phyloP scores from a whole-genome alignment of 1,140 invertebrate genomes.

The Centruroides sculpturatus region DNA sequence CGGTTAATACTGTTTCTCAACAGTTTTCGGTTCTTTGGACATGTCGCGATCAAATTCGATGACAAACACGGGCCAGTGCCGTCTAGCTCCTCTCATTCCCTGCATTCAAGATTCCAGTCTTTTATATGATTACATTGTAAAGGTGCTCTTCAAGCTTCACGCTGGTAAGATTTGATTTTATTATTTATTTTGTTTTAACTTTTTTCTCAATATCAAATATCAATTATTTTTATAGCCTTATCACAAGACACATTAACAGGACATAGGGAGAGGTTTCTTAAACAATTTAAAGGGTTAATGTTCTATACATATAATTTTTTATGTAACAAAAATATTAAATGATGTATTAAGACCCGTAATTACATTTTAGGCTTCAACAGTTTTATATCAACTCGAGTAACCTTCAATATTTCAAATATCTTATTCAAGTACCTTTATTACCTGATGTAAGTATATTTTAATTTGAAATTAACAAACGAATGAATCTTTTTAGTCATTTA shows the following conservation, averaged over 20 bases:
- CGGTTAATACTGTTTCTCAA: slow-evolving; percentile 17
- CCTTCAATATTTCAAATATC: slow-evolving; percentile 92
- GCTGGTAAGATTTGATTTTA: slow-evolving; percentile 27
- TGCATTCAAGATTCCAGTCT: slow-evolving; percentile 94
- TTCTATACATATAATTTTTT: too few relatives aligned
- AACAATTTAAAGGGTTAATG: slow-evolving; percentile 60
- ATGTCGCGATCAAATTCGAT: slow-evolving; percentile 89
- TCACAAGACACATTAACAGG: slow-evolving; percentile 79
- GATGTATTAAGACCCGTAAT: not conserved
- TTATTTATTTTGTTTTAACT: not conserved
- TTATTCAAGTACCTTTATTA: slow-evolving; percentile 82
- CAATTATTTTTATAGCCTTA: slow-evolving; percentile 38
- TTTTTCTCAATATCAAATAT: too few relatives aligned
- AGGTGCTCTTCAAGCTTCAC: slow-evolving; percentile 90
- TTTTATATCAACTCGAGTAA: slow-evolving; percentile 88
- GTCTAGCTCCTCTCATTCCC: slow-evolving; percentile 88
- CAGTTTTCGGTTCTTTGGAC: slow-evolving; percentile 88
- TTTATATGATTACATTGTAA: slow-evolving; percentile 91
- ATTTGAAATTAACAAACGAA: too few relatives aligned
- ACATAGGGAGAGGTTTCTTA: slow-evolving; percentile 77
- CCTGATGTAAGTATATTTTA: slow-evolving; percentile 50
- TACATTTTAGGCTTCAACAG: slow-evolving; percentile 47
- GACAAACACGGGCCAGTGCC: slow-evolving; percentile 89
- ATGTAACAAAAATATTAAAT: too few relatives aligned
- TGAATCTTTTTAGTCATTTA: too few relatives aligned